Evolutionary conservation across 1,140 invertebrate genomes (phyloP).

Genomic region (Drosophila burlai): DNA sequence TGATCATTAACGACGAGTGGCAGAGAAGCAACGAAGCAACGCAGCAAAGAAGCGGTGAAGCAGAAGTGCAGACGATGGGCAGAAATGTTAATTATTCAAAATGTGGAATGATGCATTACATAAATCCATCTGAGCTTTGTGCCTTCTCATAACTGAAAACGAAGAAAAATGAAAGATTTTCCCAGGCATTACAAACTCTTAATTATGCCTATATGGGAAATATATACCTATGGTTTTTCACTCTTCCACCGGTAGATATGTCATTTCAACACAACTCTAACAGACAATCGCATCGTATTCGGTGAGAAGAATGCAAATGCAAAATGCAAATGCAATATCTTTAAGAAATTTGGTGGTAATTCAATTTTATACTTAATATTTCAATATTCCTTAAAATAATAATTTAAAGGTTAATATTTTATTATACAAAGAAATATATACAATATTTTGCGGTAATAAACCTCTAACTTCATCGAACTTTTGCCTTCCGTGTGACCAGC

Average conservation of each 20-base stretch:
- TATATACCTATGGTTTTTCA: slow-evolving; percentile 28
- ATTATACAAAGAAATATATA: neutral
- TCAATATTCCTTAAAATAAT: neutral
- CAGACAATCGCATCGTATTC: slow-evolving; percentile 4
- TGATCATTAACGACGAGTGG: slow-evolving; percentile 11
- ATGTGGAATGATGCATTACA: slow-evolving; percentile 67
- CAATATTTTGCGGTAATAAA: neutral
- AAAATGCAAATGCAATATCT: slow-evolving; percentile 10
- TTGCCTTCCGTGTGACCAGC: no score
- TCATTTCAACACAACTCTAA: slow-evolving; percentile 26
- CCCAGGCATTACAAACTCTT: slow-evolving; percentile 42
- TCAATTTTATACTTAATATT: neutral
- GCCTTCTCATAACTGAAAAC: slow-evolving; percentile 58
- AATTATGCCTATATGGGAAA: slow-evolving; percentile 46
- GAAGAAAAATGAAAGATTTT: slow-evolving; percentile 32
- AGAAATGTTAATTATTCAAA: slow-evolving; percentile 54
- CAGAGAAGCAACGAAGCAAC: no score
- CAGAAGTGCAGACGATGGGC: slow-evolving; percentile 12
- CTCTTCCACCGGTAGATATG: slow-evolving; percentile 2
- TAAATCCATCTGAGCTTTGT: slow-evolving; percentile 66
- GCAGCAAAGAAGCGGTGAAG: neutral
- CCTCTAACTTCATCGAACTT: neutral
- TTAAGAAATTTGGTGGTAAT: neutral
- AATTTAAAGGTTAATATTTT: neutral
- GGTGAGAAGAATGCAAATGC: slow-evolving; percentile 8